These are phyloP conservation scores for Rhysida immarginata DNA, from an alignment of 1,140 invertebrate genomes.

Conservation along the genomic window DNA sequence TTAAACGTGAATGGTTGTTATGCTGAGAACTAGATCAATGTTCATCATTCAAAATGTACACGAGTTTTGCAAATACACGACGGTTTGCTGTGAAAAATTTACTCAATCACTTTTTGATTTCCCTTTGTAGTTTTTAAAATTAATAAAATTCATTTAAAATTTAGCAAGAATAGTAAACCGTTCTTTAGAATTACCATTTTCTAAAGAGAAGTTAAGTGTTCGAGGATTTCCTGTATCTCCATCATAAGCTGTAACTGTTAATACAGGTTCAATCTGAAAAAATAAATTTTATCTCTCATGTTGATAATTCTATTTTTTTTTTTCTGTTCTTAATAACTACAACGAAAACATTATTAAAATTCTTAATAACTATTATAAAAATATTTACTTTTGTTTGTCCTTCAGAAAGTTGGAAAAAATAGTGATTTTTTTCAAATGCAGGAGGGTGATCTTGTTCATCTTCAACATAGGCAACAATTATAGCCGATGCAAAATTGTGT, in stretches of 20 bases:
- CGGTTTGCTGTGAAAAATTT: no score
- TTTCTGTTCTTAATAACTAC: no score
- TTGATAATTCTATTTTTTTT: no score
- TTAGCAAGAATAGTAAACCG: neutral
- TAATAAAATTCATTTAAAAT: no score
- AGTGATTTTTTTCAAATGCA: slow-evolving; percentile 57
- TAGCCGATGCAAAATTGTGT: slow-evolving; percentile 44
- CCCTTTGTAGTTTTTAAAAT: no score
- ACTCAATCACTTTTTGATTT: no score
- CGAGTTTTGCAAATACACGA: no score
- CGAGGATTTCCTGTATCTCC: slow-evolving; percentile 57
- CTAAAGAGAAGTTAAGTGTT: slow-evolving; percentile 38
- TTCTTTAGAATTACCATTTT: slow-evolving; percentile 37
- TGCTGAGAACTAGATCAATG: no score
- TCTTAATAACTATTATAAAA: slow-evolving; percentile 3
- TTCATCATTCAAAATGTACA: no score
- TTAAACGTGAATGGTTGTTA: no score
- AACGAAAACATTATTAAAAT: slow-evolving; percentile 1
- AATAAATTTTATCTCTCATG: no score
- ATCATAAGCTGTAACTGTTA: slow-evolving; percentile 52
- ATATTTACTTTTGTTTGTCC: slow-evolving; percentile 42
- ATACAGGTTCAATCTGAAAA: slow-evolving; percentile 41
- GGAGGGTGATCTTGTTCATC: slow-evolving; percentile 71
- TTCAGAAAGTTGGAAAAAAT: slow-evolving; percentile 54
- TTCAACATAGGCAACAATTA: slow-evolving; percentile 51